Evolutionary conservation across 2,888 invertebrate genomes (phyloP).

Genomic region (Macropis europaea): DNA sequence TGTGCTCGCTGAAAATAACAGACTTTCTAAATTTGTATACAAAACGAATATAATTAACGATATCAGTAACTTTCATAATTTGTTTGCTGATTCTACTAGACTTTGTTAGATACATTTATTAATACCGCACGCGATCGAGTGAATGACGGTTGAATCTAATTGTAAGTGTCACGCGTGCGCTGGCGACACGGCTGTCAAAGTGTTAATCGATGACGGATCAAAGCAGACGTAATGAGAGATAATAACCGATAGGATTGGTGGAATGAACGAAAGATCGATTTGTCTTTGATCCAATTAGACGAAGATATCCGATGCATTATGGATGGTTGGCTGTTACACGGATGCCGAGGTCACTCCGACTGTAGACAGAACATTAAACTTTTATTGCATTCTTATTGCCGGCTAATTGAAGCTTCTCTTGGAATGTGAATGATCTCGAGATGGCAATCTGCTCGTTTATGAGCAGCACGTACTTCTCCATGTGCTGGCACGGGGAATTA

Average conservation of each 20-base stretch:
- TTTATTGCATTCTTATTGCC: constrained; percentile 69
- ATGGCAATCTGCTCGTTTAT: constrained; percentile 39
- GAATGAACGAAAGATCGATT: constrained; percentile 47
- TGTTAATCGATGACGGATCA: background rate
- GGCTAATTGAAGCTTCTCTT: constrained; percentile 68
- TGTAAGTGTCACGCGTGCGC: background rate
- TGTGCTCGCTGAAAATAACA: too few relatives aligned
- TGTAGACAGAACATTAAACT: constrained; percentile 63
- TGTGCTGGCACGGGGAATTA: constrained; percentile 28
- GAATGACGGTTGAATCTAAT: too few relatives aligned
- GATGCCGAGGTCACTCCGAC: constrained; percentile 48
- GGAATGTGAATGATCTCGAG: constrained; percentile 64
- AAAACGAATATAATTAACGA: too few relatives aligned
- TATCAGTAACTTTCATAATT: too few relatives aligned
- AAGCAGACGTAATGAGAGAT: background rate
- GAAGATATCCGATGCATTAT: constrained; percentile 69
- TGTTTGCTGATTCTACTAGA: too few relatives aligned
- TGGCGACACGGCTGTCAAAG: background rate
- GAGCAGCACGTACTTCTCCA: constrained; percentile 19
- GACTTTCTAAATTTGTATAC: too few relatives aligned
- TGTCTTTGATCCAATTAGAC: constrained; percentile 70
- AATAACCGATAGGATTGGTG: constrained; percentile 28
- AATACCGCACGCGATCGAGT: too few relatives aligned
- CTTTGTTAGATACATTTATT: too few relatives aligned
- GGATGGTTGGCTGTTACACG: constrained; percentile 60